Evolutionary conservation across 2,888 invertebrate genomes (phyloP), one percentile per base, ranked within the genome.

Genomic region (Lasioglossum figueresi): DNA sequence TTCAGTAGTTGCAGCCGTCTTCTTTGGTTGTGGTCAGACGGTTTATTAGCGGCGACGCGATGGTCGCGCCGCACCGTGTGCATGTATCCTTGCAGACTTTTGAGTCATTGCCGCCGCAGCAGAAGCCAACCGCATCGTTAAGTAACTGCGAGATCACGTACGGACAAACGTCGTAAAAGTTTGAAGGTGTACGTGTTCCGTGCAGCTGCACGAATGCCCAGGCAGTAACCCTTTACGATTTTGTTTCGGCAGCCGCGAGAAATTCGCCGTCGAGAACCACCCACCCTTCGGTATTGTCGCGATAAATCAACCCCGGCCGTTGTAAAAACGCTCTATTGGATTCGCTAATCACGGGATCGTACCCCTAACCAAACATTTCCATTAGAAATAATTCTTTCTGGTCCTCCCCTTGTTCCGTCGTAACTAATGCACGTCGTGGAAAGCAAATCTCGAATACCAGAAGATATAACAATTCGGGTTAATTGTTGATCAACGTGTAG

Each of bases 71-170:
- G 48, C 23, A 5, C 23, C 1, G 23, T n/a, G 52, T 4, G 52
- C n/a, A 52, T 4, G 52, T n/a, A 52, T 52, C 23, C 52, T 52
- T 76, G 82, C 82, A 76, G 48, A 59, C 72, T 75, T 63, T 79
- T 88, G 83, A 87, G 79, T 88, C 82, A 86, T 75, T 79, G 79
- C 63, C 43, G 66, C 80, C n/a, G 52, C 52, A 76, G 71, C 85
- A 83, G 86, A 86, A 86, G 86, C 72, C 83, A 27, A 31, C 75
- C 83, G 76, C 82, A 84, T 89, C 89, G 87, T 86, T 87, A 82
- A 89, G 82, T 80, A 85, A 78, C 43, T 73, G 76, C 56, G 76
- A 83, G 82, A 86, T 80, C 76, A 37, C 74, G 76, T 70, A 72
- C 59, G 80, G 40, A 76, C 76, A 63, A 82, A 82, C 80, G 82